Base-by-base conservation (phyloP, 2,797 vertebrate genomes). In the Gambelia wislizenii region DNA sequence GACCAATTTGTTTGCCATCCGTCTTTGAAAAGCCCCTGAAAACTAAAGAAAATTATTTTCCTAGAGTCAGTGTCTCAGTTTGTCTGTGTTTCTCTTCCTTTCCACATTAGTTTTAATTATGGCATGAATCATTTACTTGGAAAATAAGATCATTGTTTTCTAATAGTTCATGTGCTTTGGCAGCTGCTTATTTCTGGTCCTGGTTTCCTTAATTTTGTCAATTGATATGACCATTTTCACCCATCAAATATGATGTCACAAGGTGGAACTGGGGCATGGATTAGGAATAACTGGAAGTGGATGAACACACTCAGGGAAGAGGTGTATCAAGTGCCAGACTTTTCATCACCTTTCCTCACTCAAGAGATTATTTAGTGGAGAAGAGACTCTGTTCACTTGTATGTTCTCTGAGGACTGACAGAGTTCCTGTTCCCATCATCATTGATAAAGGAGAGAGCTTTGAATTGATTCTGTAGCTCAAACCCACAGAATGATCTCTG, bases 1-100 rank as follows among this genome's bases (percentile, higher is more conserved):
- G 69, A 89, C 2, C 2, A 92, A 94, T 92, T 88, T 92, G 67
- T 90, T 94, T 96, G 90, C 94, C 91, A 94, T 95, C 96, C 95
- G 93, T 95, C 94, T 90, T 92, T 92, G 84, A 94, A 91, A 91
- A 94, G 87, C 83, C 86, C 82, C 94, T 96, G 95, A 94, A 87
- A 95, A 92, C 94, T 93, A 74, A 1, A 76, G 91, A 94, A 91
- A 96, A 91, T 85, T 87, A 52, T 95, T 94, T 95, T 89, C 92
- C 91, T 6, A 6, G 10, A 88, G 90, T 85, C 89, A 91, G 83
- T 20, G n/a, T 87, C 0, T 0, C 22, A 70, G 0, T 92, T 91
- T 92, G 49, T 56, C 89, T 93, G 56, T 76, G 85, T 52, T 91
- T 92, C 91, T 79, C 84, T 84, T 89, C 76, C 49, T 39, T n/a